Evolutionary conservation across 2,797 vertebrate species (phyloP), one percentile per base, ranked within the genome.

Genomic region (Tangara arthus): DNA sequence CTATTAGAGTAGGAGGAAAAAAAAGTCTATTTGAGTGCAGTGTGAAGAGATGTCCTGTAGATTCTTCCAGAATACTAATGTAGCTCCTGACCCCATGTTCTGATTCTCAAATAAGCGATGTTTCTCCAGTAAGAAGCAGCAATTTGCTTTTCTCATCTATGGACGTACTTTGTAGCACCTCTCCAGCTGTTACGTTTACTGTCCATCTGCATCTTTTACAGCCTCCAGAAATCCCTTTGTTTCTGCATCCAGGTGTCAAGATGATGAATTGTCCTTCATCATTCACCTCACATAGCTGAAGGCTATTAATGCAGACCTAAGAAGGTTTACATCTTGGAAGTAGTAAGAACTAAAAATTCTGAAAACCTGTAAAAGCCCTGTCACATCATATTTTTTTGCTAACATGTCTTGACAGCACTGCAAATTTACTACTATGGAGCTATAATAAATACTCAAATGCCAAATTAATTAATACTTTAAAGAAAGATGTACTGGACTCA

Each of bases 1-100:
- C 5, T 42, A 1, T 12, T 46, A 44, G 3, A 42, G 8, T 14
- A 55, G 14, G 9, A 4, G 1, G 2, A 3, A 11, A 44, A 44
- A 44, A 32, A 81, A 10, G 5, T 20, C 39, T 49, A 8, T 42
- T 60, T 46, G 11, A 88, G 37, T 37, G 8, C 12, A 35, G 24
- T 11, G 17, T 46, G 42, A 82, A 80, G 15, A 70, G 18, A 12
- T 64, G 16, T 2, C 6, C 19, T 50, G 14, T 6, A 65, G 27
- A 22, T 53, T 63, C 6, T 60, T 91, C 27, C 46, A 64, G 24
- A 61, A 42, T 23, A 68, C 4, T 87, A 55, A 70, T 0, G 0
- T 14, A 13, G 21, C 28, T 93, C 4, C 26, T 56, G 41, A 42
- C 3, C 12, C 9, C 9, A 61, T 3, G 2, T 8, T 87, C 23